These are phyloP conservation scores for Drymonia ruficornis DNA, from an alignment of 2,888 invertebrate genomes.

Conservation along the genomic window DNA sequence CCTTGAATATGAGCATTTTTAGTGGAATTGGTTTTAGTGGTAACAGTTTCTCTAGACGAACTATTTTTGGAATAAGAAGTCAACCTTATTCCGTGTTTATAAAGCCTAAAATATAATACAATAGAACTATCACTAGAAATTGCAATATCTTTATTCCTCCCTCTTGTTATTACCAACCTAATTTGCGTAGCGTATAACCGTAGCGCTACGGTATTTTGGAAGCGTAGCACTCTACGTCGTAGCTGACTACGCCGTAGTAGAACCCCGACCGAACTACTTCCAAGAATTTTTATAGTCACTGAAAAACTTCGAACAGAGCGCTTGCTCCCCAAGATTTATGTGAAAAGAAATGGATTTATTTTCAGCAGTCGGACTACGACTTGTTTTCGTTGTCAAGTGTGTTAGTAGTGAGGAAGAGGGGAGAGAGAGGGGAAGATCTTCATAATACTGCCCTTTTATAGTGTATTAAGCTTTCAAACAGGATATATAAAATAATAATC, in stretches of 20 bases:
- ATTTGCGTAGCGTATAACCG: not conserved
- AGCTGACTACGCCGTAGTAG: not conserved
- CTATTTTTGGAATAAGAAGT: too few relatives aligned
- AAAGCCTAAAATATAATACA: too few relatives aligned
- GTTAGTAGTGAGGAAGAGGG: not conserved
- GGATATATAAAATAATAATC: not conserved
- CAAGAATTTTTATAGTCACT: constrained; percentile 33
- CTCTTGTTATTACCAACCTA: not conserved
- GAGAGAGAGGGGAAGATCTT: not conserved
- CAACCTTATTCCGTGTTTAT: too few relatives aligned
- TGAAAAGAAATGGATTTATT: constrained; percentile 6
- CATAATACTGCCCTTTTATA: not conserved
- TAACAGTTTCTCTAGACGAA: too few relatives aligned
- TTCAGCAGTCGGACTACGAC: not conserved
- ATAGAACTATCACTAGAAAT: too few relatives aligned
- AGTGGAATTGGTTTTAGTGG: too few relatives aligned
- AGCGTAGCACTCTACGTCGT: not conserved
- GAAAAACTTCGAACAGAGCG: constrained; percentile 16
- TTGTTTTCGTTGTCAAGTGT: constrained; percentile 6
- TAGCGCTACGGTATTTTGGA: not conserved
- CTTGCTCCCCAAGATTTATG: constrained; percentile 8
- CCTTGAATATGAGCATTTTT: too few relatives aligned
- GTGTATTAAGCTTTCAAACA: not conserved
- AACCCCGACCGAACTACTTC: not conserved
- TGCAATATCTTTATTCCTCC: too few relatives aligned